phyloP scores from a whole-genome alignment of 2,888 invertebrate genomes.

The Diadegma fenestrale region DNA sequence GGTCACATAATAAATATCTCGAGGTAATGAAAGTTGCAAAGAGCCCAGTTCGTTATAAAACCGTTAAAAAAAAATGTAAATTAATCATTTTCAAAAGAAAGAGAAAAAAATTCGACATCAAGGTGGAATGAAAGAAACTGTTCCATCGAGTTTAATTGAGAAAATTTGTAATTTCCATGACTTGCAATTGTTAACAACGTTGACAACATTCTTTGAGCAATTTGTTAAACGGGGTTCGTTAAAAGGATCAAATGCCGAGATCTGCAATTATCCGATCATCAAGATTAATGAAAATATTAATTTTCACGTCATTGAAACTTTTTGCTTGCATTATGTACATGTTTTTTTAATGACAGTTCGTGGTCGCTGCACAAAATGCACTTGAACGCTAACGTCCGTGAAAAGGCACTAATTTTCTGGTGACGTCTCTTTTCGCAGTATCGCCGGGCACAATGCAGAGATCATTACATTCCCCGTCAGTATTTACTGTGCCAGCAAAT shows the following conservation, averaged over 20 bases:
- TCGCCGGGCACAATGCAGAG: constrained; percentile 55
- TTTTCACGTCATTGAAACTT: background rate
- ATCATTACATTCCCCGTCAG: constrained; percentile 38
- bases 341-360: background rate
- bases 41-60: too few relatives aligned
- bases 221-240: background rate
- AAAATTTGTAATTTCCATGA: background rate
- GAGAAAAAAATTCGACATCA: too few relatives aligned
- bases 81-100: too few relatives aligned
- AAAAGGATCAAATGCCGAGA: background rate
- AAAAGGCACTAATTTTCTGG: background rate
- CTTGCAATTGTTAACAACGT: background rate
- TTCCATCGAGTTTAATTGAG: background rate
- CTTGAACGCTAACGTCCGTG: background rate
- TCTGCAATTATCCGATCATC: background rate
- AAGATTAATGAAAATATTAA: too few relatives aligned
- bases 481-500: constrained; percentile 82
- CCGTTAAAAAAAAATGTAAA: too few relatives aligned
- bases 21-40: constrained; percentile 5
- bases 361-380: background rate
- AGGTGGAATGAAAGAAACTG: background rate
- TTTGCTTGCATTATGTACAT: background rate
- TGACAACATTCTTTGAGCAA: background rate
- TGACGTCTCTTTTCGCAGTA: constrained; percentile 41
- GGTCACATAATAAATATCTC: constrained; percentile 35